A percentile compares a stretch with the other conserved stretches of the same genome.
Evolutionary conservation across 1,140 invertebrate species (phyloP).

Genomic region (Ruditapes philippinarum): DNA sequence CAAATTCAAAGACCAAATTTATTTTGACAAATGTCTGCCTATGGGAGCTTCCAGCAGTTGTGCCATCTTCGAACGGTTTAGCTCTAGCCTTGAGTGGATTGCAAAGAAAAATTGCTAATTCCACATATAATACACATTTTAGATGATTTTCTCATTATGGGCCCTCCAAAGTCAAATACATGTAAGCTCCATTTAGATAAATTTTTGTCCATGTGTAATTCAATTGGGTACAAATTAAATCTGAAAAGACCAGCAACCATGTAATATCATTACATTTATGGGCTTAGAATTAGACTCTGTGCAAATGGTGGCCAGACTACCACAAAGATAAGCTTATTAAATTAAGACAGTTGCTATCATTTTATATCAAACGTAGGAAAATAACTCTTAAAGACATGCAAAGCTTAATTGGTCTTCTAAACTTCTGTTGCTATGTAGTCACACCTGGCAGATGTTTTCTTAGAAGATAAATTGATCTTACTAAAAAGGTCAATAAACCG

Average conservation of each 20-base stretch:
- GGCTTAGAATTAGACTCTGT: constrained; percentile 9
- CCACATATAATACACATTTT: constrained; percentile 16
- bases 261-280: constrained; percentile 9
- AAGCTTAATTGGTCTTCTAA: too few relatives aligned
- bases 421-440: too few relatives aligned
- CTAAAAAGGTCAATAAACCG: too few relatives aligned
- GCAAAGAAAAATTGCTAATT: not conserved
- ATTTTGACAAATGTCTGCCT: constrained; percentile 33
- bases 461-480: too few relatives aligned
- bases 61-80: constrained; percentile 18
- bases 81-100: not conserved
- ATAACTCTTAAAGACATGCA: too few relatives aligned
- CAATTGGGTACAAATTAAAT: constrained; percentile 30
- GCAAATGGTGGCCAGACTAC: not conserved
- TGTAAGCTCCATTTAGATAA: constrained; percentile 8
- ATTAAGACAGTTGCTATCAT: not conserved
- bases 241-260: not conserved
- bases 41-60: constrained; percentile 17
- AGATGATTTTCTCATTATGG: constrained; percentile 35
- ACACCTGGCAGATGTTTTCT: too few relatives aligned
- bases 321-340: not conserved
- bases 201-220: not conserved
- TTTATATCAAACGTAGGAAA: too few relatives aligned
- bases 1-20: not conserved
- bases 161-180: not conserved